A percentile compares a stretch with the other conserved stretches of the same genome.
These are phyloP conservation scores for Pasiphila rectangulata DNA, from an alignment of 2,888 invertebrate species.

Conservation along the genomic window DNA sequence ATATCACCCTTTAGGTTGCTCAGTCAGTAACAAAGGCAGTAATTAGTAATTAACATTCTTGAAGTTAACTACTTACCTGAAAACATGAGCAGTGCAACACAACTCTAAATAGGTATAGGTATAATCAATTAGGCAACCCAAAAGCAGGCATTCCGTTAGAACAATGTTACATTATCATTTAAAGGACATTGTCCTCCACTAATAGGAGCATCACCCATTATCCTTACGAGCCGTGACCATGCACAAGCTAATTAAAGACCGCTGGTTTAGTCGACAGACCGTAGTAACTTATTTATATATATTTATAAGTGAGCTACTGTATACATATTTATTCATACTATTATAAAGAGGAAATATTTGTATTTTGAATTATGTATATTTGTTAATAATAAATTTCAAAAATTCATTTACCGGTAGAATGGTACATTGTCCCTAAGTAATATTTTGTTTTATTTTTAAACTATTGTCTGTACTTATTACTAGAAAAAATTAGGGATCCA, in stretches of 20 bases:
- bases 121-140: constrained; percentile 12
- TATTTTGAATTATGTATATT: no score
- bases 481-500: no score
- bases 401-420: no score
- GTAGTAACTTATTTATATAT: neutral
- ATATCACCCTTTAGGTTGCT: no score
- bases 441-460: no score
- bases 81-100: neutral
- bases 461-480: no score
- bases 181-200: constrained; percentile 34
- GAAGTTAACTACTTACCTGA: neutral
- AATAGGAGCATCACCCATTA: constrained; percentile 34
- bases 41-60: neutral
- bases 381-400: no score
- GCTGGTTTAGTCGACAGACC: constrained; percentile 9
- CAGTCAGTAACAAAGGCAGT: no score
- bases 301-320: no score
- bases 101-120: constrained; percentile 3
- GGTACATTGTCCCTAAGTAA: no score
- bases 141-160: constrained; percentile 18
- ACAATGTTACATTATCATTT: constrained; percentile 28
- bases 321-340: no score
- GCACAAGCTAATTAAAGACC: constrained; percentile 3
- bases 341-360: no score
- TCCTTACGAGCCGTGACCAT: constrained; percentile 33